Percentiles rank a stretch among this genome's conserved stretches.
phyloP scores from a whole-genome alignment of 2,797 vertebrate genomes.

The Acanthurus lineatus region DNA sequence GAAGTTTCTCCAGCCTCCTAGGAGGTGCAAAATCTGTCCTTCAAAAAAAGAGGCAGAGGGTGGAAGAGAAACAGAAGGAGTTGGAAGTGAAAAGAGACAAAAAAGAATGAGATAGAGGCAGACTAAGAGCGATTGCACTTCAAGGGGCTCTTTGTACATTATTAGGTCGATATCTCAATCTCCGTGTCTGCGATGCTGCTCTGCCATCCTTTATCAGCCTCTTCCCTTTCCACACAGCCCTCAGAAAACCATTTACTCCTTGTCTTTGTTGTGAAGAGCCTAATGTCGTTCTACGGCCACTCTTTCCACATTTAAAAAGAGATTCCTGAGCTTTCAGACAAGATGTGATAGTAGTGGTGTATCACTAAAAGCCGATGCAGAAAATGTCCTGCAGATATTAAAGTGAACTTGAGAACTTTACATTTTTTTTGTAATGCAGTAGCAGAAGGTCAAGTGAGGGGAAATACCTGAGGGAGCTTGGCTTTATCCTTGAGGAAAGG shows the following conservation, averaged over 20 bases:
- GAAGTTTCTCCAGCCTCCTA: conserved; percentile 57
- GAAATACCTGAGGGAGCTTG: conserved; percentile 62
- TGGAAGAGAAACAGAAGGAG: conserved; percentile 7
- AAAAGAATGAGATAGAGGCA: conserved; percentile 34
- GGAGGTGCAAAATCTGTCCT: conserved; percentile 42
- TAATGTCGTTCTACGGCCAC: conserved; percentile 55
- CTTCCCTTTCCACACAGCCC: conserved; percentile 45
- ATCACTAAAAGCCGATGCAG: conserved; percentile 53
- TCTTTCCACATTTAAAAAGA: conserved; percentile 63
- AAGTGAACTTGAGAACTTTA: conserved; percentile 49
- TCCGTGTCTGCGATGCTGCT: conserved; percentile 51
- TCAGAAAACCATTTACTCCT: conserved; percentile 65
- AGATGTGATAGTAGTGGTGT: conserved; percentile 51
- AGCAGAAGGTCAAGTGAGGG: conserved; percentile 53
- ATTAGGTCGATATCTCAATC: conserved; percentile 69
- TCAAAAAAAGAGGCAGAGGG: conserved; percentile 26
- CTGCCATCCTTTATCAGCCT: conserved; percentile 63
- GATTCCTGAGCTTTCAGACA: conserved; percentile 57
- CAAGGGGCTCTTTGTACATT: conserved; percentile 69
- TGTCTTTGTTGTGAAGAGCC: conserved; percentile 74
- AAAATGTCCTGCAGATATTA: conserved; percentile 48
- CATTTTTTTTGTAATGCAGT: conserved; percentile 21
- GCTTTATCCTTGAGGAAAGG: conserved; percentile 59
- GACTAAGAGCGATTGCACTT: conserved; percentile 48
- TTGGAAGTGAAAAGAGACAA: conserved; percentile 40